Evolutionary conservation across 2,797 vertebrate genomes (phyloP).

Genomic region (Tangara arthus): DNA sequence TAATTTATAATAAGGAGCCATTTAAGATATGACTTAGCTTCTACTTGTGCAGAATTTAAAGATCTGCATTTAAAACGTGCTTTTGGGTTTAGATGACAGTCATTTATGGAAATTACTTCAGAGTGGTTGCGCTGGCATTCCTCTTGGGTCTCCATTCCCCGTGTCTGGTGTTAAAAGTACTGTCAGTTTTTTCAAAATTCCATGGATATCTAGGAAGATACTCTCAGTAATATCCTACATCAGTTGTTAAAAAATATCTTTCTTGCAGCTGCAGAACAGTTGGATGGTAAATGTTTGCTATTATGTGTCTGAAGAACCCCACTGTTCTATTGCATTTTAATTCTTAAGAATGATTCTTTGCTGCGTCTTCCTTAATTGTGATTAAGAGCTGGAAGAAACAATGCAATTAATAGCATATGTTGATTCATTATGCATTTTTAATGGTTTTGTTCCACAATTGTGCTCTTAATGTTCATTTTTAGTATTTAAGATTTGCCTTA

Average conservation of each 20-base stretch:
- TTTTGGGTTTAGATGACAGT: not conserved
- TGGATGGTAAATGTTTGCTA: not conserved
- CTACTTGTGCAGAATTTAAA: not conserved
- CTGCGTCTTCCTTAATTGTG: not conserved
- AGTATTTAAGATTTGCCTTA: not conserved
- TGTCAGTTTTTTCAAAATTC: not conserved
- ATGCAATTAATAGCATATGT: not conserved
- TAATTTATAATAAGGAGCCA: not conserved
- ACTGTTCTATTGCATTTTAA: not conserved
- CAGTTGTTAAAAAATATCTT: not conserved
- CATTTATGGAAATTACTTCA: not conserved
- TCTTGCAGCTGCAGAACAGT: not conserved
- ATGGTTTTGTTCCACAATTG: not conserved
- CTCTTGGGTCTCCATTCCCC: not conserved
- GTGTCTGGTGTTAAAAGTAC: not conserved
- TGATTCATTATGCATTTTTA: not conserved
- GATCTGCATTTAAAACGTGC: not conserved
- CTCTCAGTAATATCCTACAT: not conserved
- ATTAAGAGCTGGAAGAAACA: constrained; percentile 11
- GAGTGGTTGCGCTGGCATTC: not conserved
- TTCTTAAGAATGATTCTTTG: not conserved
- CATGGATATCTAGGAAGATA: not conserved
- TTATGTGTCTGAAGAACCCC: not conserved
- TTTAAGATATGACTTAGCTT: not conserved
- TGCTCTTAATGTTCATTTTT: not conserved